Evolutionary conservation across 1,140 invertebrate genomes (phyloP), one percentile per base, ranked within the genome.

Genomic region (Camponotus floridanus): DNA sequence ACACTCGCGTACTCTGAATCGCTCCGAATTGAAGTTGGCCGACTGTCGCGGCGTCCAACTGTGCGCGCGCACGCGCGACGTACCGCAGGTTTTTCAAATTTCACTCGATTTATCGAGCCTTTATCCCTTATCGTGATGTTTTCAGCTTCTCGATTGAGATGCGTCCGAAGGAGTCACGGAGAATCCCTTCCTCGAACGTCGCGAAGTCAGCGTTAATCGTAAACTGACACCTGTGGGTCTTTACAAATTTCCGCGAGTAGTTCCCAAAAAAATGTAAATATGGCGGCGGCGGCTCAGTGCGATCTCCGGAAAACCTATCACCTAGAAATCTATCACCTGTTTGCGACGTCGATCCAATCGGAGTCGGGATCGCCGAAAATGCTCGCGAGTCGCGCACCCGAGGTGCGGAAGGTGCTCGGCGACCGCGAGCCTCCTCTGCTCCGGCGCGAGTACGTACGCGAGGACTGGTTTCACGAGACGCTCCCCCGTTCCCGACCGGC

Each of bases 401-500:
- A 26, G 91, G 91, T 90, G 88, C 83, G 76, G 79, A 87, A 86
- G 91, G 73, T 76, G 85, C 78, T 76, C 74, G 65, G 86, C 61
- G 51, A 33, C 5, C 73, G 45, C 67, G 33, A 31, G 64, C 51
- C 84, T 79, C 79, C 80, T 83, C 78, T 74, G 51, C 84, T 85
- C 65, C 8, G 71, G 36, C 80, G 61, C 62, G 64, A 51, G 48
- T 79, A 39, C 67, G 78, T 76, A 31, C 76, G 79, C 81, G 89
- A 83, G 81, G 88, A 92, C 92, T 92, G 92, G 92, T 92, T 92
- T 92, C 88, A 87, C 88, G 86, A 26, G 26, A 85, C 81, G 81
- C 84, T 88, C 84, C 86, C 62, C 88, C 76, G 87, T 88, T 80
- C 70, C 59, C 87, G 86, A 92, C 91, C 88, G 91, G 91, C 91